Base-by-base conservation (phyloP, 2,888 invertebrate species). In the Mesoligia furuncula region DNA sequence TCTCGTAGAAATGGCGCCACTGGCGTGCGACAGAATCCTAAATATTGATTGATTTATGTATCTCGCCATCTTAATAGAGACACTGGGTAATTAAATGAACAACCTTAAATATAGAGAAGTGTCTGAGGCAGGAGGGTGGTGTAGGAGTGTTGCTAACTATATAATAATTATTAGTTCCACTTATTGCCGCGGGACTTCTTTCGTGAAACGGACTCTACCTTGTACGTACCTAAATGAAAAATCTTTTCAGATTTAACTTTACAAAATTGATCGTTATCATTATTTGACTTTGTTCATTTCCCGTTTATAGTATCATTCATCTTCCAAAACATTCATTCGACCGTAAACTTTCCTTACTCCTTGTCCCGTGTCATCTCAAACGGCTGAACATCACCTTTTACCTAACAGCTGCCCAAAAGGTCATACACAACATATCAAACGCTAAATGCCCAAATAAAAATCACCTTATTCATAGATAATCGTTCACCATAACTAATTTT, bases 401-500 rank as follows among this genome's bases (percentile, higher is more conserved):
- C 76, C 77, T 73, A 85, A 84, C 91, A 90, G 85, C 90, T 90
- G 90, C 85, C 80, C 77, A 80, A 85, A 86, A 89, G 87, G 85
- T 80, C 78, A 79, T 76, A 85, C 74, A 79, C 75, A 45, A 81
- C 85, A 78, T 80, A 82, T 85, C 85, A 85, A 84, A 87, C 86
- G 78, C 87, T 90, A 91, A 92, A 91, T 88, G 85, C 85, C 89
- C 87, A 90, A 90, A 90, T 90, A 91, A 91, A 91, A 91, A 78
- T 90, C 78, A 81, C 84, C 82, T 88, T 85, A 90, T 81, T 91
- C 87, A 90, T 87, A 89, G 85, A 93, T 91, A 93, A 93, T 92
- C 93, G 89, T 93, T 93, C 92, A 93, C 95, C 95, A 91, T 95
- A 91, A 87, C 94, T 88, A 95, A 96, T 95, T 91, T 79, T 87